Conservation (phyloP, 2,797 vertebrate species). For the Poecilia gillii region DNA sequence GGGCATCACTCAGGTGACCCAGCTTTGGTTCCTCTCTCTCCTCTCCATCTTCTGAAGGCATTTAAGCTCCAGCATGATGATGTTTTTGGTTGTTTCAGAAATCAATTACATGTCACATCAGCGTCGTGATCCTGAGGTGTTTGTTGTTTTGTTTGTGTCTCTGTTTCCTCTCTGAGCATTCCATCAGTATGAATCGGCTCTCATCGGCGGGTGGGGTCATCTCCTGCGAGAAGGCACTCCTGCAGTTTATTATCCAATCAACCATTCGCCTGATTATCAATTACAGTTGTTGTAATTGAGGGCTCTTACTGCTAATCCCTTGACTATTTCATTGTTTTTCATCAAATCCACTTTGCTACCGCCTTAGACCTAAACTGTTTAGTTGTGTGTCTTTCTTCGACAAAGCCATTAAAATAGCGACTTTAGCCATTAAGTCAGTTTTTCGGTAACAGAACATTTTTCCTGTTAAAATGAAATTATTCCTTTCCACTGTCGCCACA, state of each 20-base stretch:
- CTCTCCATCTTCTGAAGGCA: background rate
- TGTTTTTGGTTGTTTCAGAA: background rate
- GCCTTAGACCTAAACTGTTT: background rate
- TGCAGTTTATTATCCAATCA: constrained; percentile 2
- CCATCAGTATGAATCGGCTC: background rate
- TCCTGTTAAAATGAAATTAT: background rate
- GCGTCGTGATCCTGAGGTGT: background rate
- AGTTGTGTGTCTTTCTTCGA: background rate
- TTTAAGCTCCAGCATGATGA: background rate
- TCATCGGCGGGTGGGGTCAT: background rate
- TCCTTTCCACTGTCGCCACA: background rate
- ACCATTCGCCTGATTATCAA: background rate
- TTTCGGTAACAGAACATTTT: background rate
- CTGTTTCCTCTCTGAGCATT: background rate
- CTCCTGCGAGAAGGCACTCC: background rate
- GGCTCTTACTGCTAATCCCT: background rate
- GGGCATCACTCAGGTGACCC: background rate
- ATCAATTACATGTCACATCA: background rate
- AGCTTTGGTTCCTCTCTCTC: background rate
- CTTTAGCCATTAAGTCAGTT: background rate
- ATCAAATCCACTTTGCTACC: background rate
- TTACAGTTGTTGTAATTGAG: background rate
- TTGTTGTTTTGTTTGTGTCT: background rate
- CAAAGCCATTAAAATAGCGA: background rate
- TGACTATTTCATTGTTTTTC: background rate